Evolutionary conservation across 2,888 invertebrate species (phyloP), one percentile per base, ranked within the genome.

Genomic region (Cosmia trapezina): DNA sequence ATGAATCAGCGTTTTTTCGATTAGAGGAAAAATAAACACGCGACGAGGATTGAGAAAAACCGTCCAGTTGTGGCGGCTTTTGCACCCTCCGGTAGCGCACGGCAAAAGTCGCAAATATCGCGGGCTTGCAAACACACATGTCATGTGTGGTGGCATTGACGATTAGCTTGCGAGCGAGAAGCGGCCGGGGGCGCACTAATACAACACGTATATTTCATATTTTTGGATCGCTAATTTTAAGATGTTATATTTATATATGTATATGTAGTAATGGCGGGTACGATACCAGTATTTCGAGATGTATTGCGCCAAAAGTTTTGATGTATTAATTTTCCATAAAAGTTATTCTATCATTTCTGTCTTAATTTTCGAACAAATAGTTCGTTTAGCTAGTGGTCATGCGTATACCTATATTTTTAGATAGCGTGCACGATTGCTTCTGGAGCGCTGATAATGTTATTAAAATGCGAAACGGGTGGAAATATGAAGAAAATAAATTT

Each of bases 201-300:
- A 94, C 94, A 93, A 94, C 93, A 93, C 94, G 96, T 95, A 96
- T 96, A 96, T 95, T 96, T 96, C 95, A 95, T 96, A 96, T 96
- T 96, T 96, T 96, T 96, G 96, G 96, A 96, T 96, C 93, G 96
- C 96, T 96, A 96, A 95, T 95, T 96, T 96, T 96, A 96, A 96
- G 96, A 96, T 94, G 95, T 95, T 96, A 96, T 96, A 96, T 96
- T 96, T 96, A 96, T 95, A 96, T 96, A 96, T 96, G 93, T 96
- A 95, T 95, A 95, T 94, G 96, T 96, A 95, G 95, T 93, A 90
- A 92, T 91, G 95, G 96, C 96, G 96, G 90, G 92, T 95, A 95
- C 95, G 90, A 91, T 90, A 90, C 91, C 95, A 95, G 95, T 96
- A 95, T 95, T 96, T 95, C 95, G 93, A 93, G 90, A 93, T 91